A percentile compares a stretch with the other conserved stretches of the same genome.
phyloP scores from a whole-genome alignment of 2,797 vertebrate species.

The Pseudopleuronectes americanus region DNA sequence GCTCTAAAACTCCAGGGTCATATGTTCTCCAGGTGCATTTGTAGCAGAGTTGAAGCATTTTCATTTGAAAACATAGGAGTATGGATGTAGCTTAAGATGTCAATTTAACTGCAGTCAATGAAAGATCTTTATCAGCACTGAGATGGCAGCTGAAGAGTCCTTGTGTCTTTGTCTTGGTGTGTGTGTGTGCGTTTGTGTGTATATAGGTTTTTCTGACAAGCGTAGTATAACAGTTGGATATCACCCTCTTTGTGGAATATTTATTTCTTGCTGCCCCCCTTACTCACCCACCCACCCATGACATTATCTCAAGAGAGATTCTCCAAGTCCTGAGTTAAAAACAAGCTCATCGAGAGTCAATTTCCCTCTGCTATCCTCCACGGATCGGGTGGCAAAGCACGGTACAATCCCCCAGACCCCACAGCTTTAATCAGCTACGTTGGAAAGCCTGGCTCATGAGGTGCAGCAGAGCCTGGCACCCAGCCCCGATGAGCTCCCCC shows the following conservation, averaged over 20 bases:
- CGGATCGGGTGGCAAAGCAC: conserved; percentile 36
- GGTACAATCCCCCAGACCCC: conserved; percentile 41
- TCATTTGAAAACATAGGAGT: background rate
- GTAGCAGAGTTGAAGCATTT: too few species aligned
- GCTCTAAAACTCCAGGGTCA: too few species aligned
- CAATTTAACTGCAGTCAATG: conserved; percentile 11
- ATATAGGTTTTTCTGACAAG: background rate
- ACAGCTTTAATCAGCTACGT: conserved; percentile 58
- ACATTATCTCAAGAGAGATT: conserved; percentile 37
- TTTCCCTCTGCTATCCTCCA: conserved; percentile 21
- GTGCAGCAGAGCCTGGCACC: conserved; percentile 31
- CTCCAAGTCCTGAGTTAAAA: conserved; percentile 23
- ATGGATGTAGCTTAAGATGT: too few species aligned
- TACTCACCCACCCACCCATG: conserved; percentile 20
- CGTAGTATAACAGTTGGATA: conserved; percentile 9
- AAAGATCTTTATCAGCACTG: conserved; percentile 37
- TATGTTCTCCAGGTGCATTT: too few species aligned
- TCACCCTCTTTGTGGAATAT: conserved; percentile 18
- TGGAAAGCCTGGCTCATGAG: conserved; percentile 38
- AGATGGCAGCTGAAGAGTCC: conserved; percentile 39
- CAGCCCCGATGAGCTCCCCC: conserved; percentile 62
- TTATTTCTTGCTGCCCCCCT: conserved; percentile 13
- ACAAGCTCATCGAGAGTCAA: conserved; percentile 41
- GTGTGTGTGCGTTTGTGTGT: conserved; percentile 22
- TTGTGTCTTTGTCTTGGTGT: conserved; percentile 31